Evolutionary conservation across 2,113 vertebrate species (phyloP).

Genomic region (Myiagra hebetior): DNA sequence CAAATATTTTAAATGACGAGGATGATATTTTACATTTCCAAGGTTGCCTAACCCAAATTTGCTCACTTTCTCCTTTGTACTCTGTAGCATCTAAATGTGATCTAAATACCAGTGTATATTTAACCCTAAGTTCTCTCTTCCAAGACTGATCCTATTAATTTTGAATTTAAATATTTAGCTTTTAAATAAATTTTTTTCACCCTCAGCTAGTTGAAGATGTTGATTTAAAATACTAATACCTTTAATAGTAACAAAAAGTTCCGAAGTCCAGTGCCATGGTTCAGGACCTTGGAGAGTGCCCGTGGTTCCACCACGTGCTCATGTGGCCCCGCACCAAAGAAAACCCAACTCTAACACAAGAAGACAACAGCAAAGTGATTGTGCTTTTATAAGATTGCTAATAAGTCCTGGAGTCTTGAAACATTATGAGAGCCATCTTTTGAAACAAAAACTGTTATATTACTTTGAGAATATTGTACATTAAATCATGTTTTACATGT

Average conservation of each 20-base stretch:
- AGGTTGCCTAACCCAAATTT: slow-evolving; percentile 14
- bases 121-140: slow-evolving; percentile 34
- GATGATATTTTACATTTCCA: slow-evolving; percentile 35
- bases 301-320: rapidly evolving
- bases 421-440: background rate
- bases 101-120: slow-evolving; percentile 30
- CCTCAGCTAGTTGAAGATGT: slow-evolving; percentile 1
- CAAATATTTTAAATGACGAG: background rate
- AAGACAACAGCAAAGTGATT: background rate
- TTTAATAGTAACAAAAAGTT: background rate
- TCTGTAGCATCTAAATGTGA: background rate
- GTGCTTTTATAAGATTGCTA: background rate
- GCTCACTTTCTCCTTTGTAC: background rate
- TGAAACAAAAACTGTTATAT: background rate
- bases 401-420: background rate
- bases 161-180: background rate
- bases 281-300: slow-evolving; percentile 77
- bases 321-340: rapidly evolving
- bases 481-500: background rate
- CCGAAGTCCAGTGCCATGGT: background rate
- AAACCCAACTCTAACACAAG: background rate
- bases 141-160: background rate
- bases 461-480: background rate
- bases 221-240: slow-evolving; percentile 25
- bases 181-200: slow-evolving; percentile 24